phyloP scores from a whole-genome alignment of 2,888 invertebrate genomes.

The Lomographa bimaculata region DNA sequence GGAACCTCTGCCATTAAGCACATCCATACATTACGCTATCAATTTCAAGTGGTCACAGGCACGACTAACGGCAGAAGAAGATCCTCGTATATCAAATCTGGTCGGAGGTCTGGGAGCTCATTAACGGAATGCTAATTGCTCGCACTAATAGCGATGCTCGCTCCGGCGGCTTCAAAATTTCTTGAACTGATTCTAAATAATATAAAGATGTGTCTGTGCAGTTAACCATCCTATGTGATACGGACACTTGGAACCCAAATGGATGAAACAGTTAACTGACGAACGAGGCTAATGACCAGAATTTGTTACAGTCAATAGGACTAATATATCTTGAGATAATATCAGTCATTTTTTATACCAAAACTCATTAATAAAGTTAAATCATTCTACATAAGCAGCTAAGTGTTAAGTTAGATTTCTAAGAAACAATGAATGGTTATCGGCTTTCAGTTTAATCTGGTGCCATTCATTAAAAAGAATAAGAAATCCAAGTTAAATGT shows the following conservation, averaged over 20 bases:
- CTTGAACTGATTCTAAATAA: slow-evolving; percentile 71
- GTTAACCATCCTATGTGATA: slow-evolving; percentile 17
- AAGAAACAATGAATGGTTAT: slow-evolving; percentile 16
- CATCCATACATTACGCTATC: slow-evolving; percentile 53
- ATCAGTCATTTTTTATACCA: slow-evolving; percentile 19
- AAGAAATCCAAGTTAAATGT: slow-evolving; percentile 45
- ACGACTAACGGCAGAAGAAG: not conserved
- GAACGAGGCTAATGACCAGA: slow-evolving; percentile 29
- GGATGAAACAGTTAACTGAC: slow-evolving; percentile 24
- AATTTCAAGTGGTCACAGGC: slow-evolving; percentile 48
- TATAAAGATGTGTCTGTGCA: slow-evolving; percentile 53
- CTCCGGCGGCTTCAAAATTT: slow-evolving; percentile 67
- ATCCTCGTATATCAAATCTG: slow-evolving; percentile 42
- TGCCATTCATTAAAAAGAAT: slow-evolving; percentile 26
- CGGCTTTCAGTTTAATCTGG: slow-evolving; percentile 9
- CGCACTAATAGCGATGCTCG: slow-evolving; percentile 70
- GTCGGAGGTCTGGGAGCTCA: slow-evolving; percentile 66
- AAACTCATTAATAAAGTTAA: slow-evolving; percentile 19
- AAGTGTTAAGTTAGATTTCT: slow-evolving; percentile 17
- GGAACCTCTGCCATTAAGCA: slow-evolving; percentile 49
- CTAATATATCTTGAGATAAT: slow-evolving; percentile 21
- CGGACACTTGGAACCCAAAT: slow-evolving; percentile 25
- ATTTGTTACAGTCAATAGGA: slow-evolving; percentile 22
- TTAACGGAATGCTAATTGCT: slow-evolving; percentile 77
- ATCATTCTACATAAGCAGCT: slow-evolving; percentile 14